Percentiles rank a stretch among this genome's conserved stretches.
Conservation (phyloP, 2,888 invertebrate species). For the Thereva nobilitata region DNA sequence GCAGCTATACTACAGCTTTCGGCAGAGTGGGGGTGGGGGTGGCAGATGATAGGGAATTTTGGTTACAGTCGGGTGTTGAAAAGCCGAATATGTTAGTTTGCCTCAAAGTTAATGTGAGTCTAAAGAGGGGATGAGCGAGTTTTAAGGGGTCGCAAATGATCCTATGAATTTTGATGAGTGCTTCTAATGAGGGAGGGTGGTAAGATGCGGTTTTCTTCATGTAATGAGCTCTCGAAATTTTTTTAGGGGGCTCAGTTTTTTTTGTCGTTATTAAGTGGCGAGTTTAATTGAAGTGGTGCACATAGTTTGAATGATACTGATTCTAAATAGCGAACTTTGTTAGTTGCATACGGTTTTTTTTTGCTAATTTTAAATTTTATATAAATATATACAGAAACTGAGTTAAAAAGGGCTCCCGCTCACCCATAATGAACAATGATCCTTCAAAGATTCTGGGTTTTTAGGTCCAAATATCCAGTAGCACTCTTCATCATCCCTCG, state of each 20-base stretch:
- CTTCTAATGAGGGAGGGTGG: slow-evolving; percentile 25
- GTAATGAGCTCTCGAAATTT: slow-evolving; percentile 35
- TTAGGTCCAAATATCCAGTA: no score
- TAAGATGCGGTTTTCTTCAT: slow-evolving; percentile 30
- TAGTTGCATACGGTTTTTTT: no score
- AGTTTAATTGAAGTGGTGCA: no score
- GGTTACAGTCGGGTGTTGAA: slow-evolving; percentile 34
- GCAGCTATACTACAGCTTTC: not conserved
- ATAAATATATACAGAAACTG: no score
- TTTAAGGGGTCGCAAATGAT: slow-evolving; percentile 22
- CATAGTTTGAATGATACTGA: no score
- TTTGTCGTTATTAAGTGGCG: no score
- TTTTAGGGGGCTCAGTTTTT: not conserved
- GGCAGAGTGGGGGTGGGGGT: not conserved
- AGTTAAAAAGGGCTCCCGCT: no score
- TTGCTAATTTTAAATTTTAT: no score
- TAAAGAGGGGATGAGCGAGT: slow-evolving; percentile 10
- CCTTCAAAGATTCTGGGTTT: no score
- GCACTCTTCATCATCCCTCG: no score
- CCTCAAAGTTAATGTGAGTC: slow-evolving; percentile 29
- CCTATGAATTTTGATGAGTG: slow-evolving; percentile 29
- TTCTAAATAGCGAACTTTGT: no score
- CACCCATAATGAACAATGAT: no score
- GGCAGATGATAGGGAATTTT: slow-evolving; percentile 16
- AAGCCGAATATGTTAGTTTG: slow-evolving; percentile 36